Base-by-base conservation (phyloP, 2,113 vertebrate species). In the Lophius piscatorius region DNA sequence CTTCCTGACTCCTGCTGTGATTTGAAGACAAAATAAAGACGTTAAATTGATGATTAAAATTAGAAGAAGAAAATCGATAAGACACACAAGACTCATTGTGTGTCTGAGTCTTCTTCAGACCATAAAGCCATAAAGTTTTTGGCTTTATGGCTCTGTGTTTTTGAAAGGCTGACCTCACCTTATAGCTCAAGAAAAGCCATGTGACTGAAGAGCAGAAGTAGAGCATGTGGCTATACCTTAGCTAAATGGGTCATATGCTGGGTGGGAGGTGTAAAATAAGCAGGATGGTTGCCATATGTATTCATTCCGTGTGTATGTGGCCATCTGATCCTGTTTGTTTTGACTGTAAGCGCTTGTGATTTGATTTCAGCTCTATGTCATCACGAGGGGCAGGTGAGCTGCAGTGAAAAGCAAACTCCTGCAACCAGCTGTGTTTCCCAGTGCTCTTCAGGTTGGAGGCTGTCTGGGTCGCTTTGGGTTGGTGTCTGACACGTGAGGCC, bases 351-450 rank as follows among this genome's bases (percentile, higher is more conserved):
- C 3, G 14, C 17, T 76, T 69, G 60, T 80, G 83, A 81, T 89
- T 76, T 83, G 55, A 83, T 88, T 88, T 84, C 86, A 88, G 51
- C 13, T 29, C 62, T 63, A 61, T 61, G 62, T 79, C 74, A 84
- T 76, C 56, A 48, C 23, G 45, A 24, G 9, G 22, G 29, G 69
- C 76, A 74, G 62, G 71, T 63, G 31, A 71, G 56, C 10, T 5
- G 24, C 44, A 17, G 29, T 70, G 40, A 77, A 77, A 44, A 70
- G 21, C 63, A 76, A 57, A 70, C 69, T 70, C 34, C 63, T 66
- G 22, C 68, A 85, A 65, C 39, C 71, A 61, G 54, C 38, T 46
- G 40, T 26, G 63, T 41, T 75, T 60, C 42, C 41, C 47, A 38
- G 61, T 36, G 35, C 20, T 38, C 6, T 6, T 11, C 10, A 14